Evolutionary conservation across 2,888 invertebrate genomes (phyloP).

Genomic region (Hetaerina titia): DNA sequence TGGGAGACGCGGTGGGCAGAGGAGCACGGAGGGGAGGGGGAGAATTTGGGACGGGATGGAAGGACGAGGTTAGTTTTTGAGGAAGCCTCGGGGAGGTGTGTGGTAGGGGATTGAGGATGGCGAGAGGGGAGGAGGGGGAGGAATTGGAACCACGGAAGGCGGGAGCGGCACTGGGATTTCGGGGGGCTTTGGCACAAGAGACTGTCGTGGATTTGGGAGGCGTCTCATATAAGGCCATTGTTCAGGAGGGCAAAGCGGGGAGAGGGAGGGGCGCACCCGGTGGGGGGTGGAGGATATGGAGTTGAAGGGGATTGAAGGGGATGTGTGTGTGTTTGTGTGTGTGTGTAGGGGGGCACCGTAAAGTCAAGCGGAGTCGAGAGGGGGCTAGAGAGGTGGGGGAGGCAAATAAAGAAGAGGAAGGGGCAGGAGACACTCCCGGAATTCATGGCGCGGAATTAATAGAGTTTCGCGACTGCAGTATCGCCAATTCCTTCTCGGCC

Average conservation of each 20-base stretch:
- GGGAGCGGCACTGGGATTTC: slow-evolving; percentile 31
- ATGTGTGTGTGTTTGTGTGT: not conserved
- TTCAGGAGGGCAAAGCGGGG: not conserved
- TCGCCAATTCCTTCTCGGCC: slow-evolving; percentile 61
- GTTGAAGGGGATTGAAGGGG: not conserved
- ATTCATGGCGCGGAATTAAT: slow-evolving; percentile 63
- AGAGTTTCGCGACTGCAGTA: slow-evolving; percentile 65
- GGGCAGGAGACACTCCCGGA: not conserved
- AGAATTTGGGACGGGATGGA: not conserved
- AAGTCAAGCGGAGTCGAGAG: not conserved
- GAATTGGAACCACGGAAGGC: not conserved
- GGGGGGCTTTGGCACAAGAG: slow-evolving; percentile 36
- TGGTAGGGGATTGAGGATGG: not conserved
- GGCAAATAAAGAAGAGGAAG: not conserved
- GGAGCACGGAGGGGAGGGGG: too few relatives aligned
- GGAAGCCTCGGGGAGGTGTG: not conserved
- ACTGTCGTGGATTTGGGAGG: slow-evolving; percentile 60
- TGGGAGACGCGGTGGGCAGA: not conserved
- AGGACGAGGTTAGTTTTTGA: not conserved
- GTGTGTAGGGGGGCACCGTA: not conserved
- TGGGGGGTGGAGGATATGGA: not conserved
- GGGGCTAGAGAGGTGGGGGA: not conserved
- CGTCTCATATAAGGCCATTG: slow-evolving; percentile 66
- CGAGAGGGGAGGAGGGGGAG: not conserved
- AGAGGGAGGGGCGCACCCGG: not conserved